A percentile compares a stretch with the other conserved stretches of the same genome.
These are phyloP conservation scores for Xestia xanthographa DNA, from an alignment of 2,888 invertebrate genomes.

Conservation along the genomic window DNA sequence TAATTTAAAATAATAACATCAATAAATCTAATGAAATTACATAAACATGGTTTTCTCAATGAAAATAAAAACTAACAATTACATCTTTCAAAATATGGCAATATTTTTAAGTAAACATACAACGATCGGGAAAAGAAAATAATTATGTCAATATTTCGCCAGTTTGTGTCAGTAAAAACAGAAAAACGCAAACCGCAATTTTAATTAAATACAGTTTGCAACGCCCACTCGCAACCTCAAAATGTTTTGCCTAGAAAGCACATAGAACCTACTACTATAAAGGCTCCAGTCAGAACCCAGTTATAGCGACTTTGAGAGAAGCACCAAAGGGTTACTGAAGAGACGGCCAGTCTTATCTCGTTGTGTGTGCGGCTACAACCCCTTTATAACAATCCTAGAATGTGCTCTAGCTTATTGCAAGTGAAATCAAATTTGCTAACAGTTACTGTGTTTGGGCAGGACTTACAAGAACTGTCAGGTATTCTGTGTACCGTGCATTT, in stretches of 20 bases:
- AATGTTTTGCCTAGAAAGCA: background rate
- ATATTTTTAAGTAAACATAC: background rate
- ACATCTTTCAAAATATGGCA: background rate
- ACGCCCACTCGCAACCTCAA: background rate
- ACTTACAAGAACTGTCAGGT: conserved; percentile 25
- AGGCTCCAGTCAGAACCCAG: conserved; percentile 12
- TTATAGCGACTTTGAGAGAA: conserved; percentile 37
- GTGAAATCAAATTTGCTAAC: conserved; percentile 39
- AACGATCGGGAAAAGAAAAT: background rate
- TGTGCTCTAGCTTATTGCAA: conserved; percentile 42
- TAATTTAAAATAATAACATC: too few relatives aligned
- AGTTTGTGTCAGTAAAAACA: background rate
- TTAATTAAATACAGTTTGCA: background rate
- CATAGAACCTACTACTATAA: too few relatives aligned
- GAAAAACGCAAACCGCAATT: background rate
- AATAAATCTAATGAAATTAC: too few relatives aligned
- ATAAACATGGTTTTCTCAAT: too few relatives aligned
- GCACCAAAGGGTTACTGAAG: conserved; percentile 40
- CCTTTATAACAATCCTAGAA: conserved; percentile 41
- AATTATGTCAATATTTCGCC: background rate
- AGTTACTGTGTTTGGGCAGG: conserved; percentile 30
- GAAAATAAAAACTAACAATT: too few relatives aligned
- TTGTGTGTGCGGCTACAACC: conserved; percentile 25
- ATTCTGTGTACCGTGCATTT: conserved; percentile 14
- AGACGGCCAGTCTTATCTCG: conserved; percentile 27